Conservation (phyloP, 2,113 vertebrate species). For the Catharus bicknelli region DNA sequence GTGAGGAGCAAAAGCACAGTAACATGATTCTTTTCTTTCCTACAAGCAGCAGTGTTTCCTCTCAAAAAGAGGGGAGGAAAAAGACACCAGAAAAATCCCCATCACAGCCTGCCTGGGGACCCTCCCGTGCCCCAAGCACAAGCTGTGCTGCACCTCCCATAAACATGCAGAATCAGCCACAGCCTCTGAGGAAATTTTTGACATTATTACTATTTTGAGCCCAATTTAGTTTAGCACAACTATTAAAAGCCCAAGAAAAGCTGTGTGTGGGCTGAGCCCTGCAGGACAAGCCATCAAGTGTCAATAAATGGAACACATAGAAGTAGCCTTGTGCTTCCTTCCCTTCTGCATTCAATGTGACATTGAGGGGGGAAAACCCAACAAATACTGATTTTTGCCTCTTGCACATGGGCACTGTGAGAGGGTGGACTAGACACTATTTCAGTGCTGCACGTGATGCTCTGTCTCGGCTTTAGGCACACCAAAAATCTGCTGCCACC, state of each 20-base stretch:
- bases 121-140: rapidly evolving
- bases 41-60: not conserved
- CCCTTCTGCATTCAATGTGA: not conserved
- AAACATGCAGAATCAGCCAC: not conserved
- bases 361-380: rapidly evolving
- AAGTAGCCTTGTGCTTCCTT: not conserved
- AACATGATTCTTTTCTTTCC: not conserved
- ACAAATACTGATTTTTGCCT: not conserved
- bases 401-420: not conserved
- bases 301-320: not conserved
- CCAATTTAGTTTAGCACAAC: not conserved
- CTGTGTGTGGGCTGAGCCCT: not conserved
- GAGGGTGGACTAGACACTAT: not conserved
- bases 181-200: not conserved
- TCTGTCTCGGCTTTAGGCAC: not conserved
- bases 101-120: not conserved
- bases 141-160: not conserved
- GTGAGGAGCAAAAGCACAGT: not conserved
- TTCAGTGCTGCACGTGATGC: not conserved
- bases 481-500: not conserved
- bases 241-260: conserved; percentile 11
- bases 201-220: not conserved
- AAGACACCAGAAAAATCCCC: not conserved
- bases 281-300: not conserved
- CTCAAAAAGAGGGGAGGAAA: not conserved